Conservation (phyloP, 2,888 invertebrate species). For the Rapana venosa region DNA sequence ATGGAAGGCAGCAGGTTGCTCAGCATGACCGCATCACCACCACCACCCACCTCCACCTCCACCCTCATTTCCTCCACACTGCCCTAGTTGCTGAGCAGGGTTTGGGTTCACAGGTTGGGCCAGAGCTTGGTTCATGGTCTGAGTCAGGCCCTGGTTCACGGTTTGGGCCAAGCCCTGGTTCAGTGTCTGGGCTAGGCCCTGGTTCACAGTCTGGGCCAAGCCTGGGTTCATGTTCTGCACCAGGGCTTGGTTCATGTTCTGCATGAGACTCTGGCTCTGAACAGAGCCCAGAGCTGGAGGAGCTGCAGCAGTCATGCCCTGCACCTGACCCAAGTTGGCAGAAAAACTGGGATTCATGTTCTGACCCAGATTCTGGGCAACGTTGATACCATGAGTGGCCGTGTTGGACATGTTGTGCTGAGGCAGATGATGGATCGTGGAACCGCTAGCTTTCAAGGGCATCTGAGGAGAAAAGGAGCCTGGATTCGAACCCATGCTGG, state of each 20-base stretch:
- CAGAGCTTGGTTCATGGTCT: neutral
- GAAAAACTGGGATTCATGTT: slow-evolving; percentile 3
- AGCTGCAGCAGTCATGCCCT: neutral
- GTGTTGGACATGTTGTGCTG: slow-evolving; percentile 26
- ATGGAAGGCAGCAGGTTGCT: slow-evolving; percentile 59
- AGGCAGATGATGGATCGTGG: slow-evolving; percentile 39
- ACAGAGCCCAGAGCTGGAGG: neutral
- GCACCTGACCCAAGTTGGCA: slow-evolving; percentile 10
- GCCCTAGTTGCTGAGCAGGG: slow-evolving; percentile 4
- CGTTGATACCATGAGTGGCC: neutral
- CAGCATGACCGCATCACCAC: slow-evolving; percentile 51
- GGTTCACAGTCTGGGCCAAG: neutral
- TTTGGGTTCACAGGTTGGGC: neutral
- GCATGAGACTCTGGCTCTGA: neutral
- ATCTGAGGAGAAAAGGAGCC: slow-evolving; percentile 23
- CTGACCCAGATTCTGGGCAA: slow-evolving; percentile 30
- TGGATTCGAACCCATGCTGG: neutral
- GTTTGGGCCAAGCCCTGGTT: neutral
- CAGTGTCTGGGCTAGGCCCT: neutral
- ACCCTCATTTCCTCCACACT: slow-evolving; percentile 34
- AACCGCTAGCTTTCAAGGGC: slow-evolving; percentile 30
- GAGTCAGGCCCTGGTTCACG: slow-evolving; percentile 13
- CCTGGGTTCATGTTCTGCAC: neutral
- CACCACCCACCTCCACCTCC: slow-evolving; percentile 25
- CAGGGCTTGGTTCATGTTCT: neutral